Base-by-base conservation (phyloP, 2,888 invertebrate genomes). In the Ennomos erosarius region DNA sequence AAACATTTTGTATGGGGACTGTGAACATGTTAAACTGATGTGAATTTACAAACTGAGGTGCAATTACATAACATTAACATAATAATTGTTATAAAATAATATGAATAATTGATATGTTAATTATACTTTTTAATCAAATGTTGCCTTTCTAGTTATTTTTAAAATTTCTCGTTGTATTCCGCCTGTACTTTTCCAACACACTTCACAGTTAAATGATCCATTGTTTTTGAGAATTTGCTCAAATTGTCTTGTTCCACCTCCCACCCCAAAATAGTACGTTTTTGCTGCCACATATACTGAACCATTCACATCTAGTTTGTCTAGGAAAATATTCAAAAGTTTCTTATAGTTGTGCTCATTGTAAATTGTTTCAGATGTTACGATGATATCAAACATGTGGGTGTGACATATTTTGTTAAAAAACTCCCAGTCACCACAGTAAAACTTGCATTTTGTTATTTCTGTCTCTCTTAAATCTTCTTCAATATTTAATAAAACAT, bases 361-460 rank as follows among this genome's bases (percentile, higher is more conserved):
- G 76, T 98, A 98, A 79, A 99, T 98, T 0, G 99, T 99, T 90
- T 99, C 99, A 11, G 98, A 97, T 8, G 98, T 97, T 11, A 99
- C 89, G 73, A 99, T 98, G 6, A 95, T 76, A 82, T 99, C 98
- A 91, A 95, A 99, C 69, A 94, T 10, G 47, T 76, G 94, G 57
- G 76, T 75, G 13, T n/a, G n/a, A n/a, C 90, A 76, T 46, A 85
- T 75, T 8, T 85, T 72, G 48, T 87, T 82, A 69, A 96, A 95
- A 44, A 94, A 93, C 36, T 78, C 82, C 97, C 97, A 97, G 77
- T 97, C 97, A 1, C 97, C 97, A 55, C 95, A 93, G 75, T 91
- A 95, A 82, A 95, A 95, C 74, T 87, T 90, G 71, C 93, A 95
- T 64, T 78, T 85, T 40, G 73, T 70, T 55, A 88, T 79, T 59